A percentile compares a stretch with the other conserved stretches of the same genome.
Conservation (phyloP, 2,888 invertebrate species). For the Stratiomys singularior region DNA sequence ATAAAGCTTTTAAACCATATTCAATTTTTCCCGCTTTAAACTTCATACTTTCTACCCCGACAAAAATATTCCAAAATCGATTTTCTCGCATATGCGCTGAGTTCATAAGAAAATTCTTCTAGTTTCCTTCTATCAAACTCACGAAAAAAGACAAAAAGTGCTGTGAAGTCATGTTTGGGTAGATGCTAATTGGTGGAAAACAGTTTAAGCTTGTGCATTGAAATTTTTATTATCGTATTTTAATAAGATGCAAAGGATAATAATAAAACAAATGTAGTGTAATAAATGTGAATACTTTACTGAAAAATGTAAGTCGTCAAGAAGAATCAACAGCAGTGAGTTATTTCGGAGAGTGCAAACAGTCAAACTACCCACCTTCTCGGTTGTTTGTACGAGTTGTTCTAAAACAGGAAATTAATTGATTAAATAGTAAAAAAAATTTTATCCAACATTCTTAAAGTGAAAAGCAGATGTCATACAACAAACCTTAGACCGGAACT, state of each 20-base stretch:
- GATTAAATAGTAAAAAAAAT: too few species aligned
- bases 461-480: slow-evolving; percentile 1
- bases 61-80: slow-evolving; percentile 55
- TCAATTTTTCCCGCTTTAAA: too few species aligned
- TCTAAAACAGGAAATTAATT: too few species aligned
- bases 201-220: background rate
- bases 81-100: slow-evolving; percentile 60
- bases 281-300: background rate
- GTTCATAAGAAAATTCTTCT: slow-evolving; percentile 51
- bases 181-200: slow-evolving; percentile 5
- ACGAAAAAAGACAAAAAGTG: slow-evolving; percentile 30
- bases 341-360: background rate
- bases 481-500: background rate
- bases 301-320: background rate
- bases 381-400: too few species aligned
- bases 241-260: too few species aligned
- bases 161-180: slow-evolving; percentile 31
- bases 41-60: too few species aligned
- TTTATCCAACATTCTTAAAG: too few species aligned
- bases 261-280: background rate
- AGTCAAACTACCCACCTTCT: background rate
- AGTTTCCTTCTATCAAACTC: slow-evolving; percentile 50
- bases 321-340: background rate
- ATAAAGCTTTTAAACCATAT: too few species aligned
- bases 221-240: too few species aligned